Base-by-base conservation (phyloP, 35 echinoderm and acorn worm species). In the Apostichopus parvimensis region DNA sequence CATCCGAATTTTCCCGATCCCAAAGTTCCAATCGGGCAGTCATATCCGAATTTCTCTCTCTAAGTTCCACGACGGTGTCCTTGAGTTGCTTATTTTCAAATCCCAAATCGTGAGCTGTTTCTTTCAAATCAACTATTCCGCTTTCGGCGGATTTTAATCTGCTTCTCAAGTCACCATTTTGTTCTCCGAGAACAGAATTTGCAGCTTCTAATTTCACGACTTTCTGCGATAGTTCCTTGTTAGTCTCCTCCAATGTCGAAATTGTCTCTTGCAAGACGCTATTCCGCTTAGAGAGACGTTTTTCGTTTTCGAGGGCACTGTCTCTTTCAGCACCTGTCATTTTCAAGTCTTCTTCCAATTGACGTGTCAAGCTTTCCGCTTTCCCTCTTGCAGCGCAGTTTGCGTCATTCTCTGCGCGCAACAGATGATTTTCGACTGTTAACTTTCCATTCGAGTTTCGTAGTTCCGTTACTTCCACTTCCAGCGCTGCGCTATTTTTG, bases 371-470 rank as follows among this genome's bases (percentile, higher is more conserved):
- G 26, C 79, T 72, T 87, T 95, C 94, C 15, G 92, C 92, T 13
- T 87, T 87, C 9, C 90, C 84, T 52, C 94, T 56, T 8, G 92
- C 92, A 7, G 93, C 70, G 53, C 92, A 81, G 70, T 95, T 95
- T 56, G 92, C 92, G 9, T 93, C 92, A 70, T 95, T 93, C 62
- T 95, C 92, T 10, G 87, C 94, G 6, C 92, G 54, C 17, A 95
- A 77, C 53, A 93, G 87, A 91, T 95, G 77, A 23, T 82, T 87
- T 26, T 95, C 94, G 6, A 93, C 81, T 56, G 80, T 83, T n/a
- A 86, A 14, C 22, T 91, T 92, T 18, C 88, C 94, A 14, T 77
- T 61, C 12, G 93, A 73, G 52, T 78, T 80, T 56, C 92, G 28
- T 25, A 95, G 62, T 82, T 82, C 79, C 12, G 83, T 88, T 1